phyloP scores from a whole-genome alignment of 2,113 vertebrate species.

The Cromileptes altivelis region DNA sequence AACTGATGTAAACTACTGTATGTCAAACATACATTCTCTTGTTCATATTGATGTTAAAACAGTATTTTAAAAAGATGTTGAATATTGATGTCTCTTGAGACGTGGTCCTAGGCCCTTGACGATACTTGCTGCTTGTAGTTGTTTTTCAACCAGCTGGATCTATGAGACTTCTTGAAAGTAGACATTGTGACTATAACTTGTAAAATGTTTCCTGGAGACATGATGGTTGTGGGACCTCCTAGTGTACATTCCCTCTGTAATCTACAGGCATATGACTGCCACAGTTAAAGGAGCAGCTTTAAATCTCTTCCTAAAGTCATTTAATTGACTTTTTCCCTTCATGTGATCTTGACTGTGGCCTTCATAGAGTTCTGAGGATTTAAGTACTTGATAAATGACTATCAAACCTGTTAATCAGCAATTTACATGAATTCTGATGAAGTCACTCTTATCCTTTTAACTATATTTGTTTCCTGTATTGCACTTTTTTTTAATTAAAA shows the following conservation, averaged over 20 bases:
- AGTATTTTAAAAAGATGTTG: slow-evolving; percentile 19
- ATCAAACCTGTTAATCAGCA: background rate
- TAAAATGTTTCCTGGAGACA: slow-evolving; percentile 15
- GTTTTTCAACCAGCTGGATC: slow-evolving; percentile 41
- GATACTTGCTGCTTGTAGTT: slow-evolving; percentile 44
- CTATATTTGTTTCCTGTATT: background rate
- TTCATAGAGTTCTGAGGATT: slow-evolving; percentile 66
- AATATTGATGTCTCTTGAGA: slow-evolving; percentile 19
- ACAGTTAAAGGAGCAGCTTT: slow-evolving; percentile 47
- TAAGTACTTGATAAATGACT: background rate
- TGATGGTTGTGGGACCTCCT: slow-evolving; percentile 16
- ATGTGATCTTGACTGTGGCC: slow-evolving; percentile 7
- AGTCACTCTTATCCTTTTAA: background rate
- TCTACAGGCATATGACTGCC: background rate
- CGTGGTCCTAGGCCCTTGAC: slow-evolving; percentile 13
- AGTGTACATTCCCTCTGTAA: background rate
- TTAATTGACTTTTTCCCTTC: slow-evolving; percentile 17
- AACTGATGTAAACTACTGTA: slow-evolving; percentile 11
- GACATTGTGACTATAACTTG: slow-evolving; percentile 6
- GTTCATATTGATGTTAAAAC: slow-evolving; percentile 16
- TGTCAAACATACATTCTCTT: slow-evolving; percentile 1
- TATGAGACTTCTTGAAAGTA: slow-evolving; percentile 54
- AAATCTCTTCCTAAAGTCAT: slow-evolving; percentile 11
- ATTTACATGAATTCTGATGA: background rate
- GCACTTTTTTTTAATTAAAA: background rate